Base-by-base conservation (phyloP, 2,797 vertebrate genomes). In the Telmatherina bonti region DNA sequence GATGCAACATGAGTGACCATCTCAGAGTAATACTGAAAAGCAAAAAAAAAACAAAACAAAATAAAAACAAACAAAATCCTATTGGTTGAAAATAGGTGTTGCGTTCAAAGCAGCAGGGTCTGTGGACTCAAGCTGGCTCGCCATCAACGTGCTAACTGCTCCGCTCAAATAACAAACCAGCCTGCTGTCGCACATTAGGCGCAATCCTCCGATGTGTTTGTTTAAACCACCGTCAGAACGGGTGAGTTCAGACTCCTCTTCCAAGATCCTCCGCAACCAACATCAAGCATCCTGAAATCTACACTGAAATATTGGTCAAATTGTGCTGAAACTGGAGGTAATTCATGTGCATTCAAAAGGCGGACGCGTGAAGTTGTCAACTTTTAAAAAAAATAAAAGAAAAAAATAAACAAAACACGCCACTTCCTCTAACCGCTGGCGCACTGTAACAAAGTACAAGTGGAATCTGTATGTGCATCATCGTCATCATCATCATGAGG, bases 21-120 rank as follows among this genome's bases (percentile, higher is more conserved):
- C 75, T 90, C 67, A 83, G 81, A 85, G 81, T 93, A 93, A 93
- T 90, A 93, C 92, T 93, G 92, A 89, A 86, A 88, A 89, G 74
- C 79, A 76, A 70, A 73, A 74, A 58, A 67, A 76, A 54, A 13
- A 74, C 69, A 70, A 74, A 60, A 62, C 76, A 15, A 38, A 11
- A 36, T 13, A 67, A 76, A 54, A 13, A 74, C 69, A 70, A 74
- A 60, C n/a, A 35, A 36, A 47, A 82, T 79, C 73, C 52, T 72
- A 72, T 38, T 67, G 79, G 70, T 81, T 75, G 72, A 83, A 85
- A 72, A 53, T 38, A 49, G 72, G 71, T 70, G 74, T 74, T 71
- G 66, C 27, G 85, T 68, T 89, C 70, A 81, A 81, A 90, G 86
- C 84, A 86, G 84, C 86, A 78, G 67, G 64, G 68, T 74, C 55